phyloP scores from a whole-genome alignment of 2,797 vertebrate species.

The Glossophaga mutica region DNA sequence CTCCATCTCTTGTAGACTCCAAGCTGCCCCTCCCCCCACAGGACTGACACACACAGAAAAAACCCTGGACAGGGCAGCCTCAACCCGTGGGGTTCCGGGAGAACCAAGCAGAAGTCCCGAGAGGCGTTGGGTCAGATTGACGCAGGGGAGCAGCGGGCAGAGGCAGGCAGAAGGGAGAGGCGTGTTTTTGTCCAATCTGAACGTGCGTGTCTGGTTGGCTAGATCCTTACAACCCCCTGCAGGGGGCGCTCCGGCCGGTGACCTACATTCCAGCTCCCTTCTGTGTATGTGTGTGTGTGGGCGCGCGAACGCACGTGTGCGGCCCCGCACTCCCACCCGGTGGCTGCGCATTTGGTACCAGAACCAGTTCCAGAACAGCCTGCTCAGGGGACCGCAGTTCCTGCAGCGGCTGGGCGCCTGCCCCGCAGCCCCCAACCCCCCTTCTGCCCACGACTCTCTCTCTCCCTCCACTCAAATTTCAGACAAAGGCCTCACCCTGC shows the following conservation, averaged over 20 bases:
- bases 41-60: background rate
- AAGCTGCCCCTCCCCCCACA: background rate
- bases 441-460: background rate
- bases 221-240: background rate
- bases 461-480: background rate
- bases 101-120: background rate
- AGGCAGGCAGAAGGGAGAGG: background rate
- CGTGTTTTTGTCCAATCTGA: background rate
- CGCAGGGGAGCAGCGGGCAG: background rate
- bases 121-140: background rate
- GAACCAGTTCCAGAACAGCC: background rate
- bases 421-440: background rate
- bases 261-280: conserved; percentile 47
- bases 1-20: background rate
- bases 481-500: background rate
- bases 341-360: background rate
- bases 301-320: accelerated
- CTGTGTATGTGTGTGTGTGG: background rate
- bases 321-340: accelerated
- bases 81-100: background rate
- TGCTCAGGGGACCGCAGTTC: background rate
- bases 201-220: background rate
- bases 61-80: background rate
- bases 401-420: background rate
- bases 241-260: background rate